Conservation (phyloP, 2,888 invertebrate genomes). For the Helleia helle region DNA sequence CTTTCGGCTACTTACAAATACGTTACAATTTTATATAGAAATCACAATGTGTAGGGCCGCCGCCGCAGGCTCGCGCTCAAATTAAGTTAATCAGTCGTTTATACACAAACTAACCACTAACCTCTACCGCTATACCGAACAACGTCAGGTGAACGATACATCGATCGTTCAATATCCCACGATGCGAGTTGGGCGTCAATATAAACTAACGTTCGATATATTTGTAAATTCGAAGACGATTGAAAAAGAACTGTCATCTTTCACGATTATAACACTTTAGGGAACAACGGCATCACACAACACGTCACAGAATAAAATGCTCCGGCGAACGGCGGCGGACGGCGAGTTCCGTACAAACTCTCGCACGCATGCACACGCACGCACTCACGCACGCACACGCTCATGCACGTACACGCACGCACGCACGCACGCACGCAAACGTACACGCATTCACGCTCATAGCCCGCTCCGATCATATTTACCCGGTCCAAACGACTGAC, state of each 20-base stretch:
- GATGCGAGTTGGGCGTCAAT: no score
- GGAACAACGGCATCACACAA: neutral
- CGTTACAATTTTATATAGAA: slow-evolving; percentile 70
- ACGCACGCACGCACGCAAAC: slow-evolving; percentile 15
- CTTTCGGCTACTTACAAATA: slow-evolving; percentile 68
- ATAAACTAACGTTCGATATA: neutral
- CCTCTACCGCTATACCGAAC: no score
- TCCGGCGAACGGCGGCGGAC: slow-evolving; percentile 15
- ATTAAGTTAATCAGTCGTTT: slow-evolving; percentile 65
- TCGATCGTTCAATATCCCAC: no score
- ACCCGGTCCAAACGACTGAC: slow-evolving; percentile 30
- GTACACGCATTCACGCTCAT: slow-evolving; percentile 19
- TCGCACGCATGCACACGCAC: slow-evolving; percentile 13
- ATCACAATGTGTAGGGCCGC: slow-evolving; percentile 56
- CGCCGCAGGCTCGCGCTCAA: slow-evolving; percentile 37
- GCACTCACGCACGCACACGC: slow-evolving; percentile 12
- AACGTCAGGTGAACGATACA: no score
- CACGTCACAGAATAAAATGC: slow-evolving; percentile 1
- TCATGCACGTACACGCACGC: slow-evolving; percentile 11
- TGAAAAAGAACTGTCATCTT: slow-evolving; percentile 6
- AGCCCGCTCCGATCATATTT: slow-evolving; percentile 26
- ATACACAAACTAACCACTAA: slow-evolving; percentile 35
- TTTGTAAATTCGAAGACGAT: slow-evolving; percentile 2
- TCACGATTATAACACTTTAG: neutral
- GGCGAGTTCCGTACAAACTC: slow-evolving; percentile 12